Conservation (phyloP, 2,797 vertebrate species). For the Eulemur coronatus region DNA sequence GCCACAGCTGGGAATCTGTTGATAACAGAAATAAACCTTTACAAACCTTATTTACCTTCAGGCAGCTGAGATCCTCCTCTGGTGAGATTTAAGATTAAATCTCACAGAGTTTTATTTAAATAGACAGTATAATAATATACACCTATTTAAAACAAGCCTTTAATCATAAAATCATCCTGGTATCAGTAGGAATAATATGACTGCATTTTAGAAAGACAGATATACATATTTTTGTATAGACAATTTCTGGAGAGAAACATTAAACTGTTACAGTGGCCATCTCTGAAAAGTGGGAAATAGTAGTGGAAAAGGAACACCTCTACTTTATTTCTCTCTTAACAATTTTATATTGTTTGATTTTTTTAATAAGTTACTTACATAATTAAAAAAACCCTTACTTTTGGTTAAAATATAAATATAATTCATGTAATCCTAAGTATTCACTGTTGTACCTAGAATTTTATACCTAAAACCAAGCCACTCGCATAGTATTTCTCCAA, state of each 20-base stretch:
- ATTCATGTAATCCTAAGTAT: slow-evolving; percentile 10
- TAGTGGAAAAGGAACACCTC: neutral
- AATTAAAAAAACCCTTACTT: neutral
- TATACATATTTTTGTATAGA: neutral
- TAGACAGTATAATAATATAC: neutral
- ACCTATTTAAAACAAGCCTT: slow-evolving; percentile 39
- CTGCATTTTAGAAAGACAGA: neutral
- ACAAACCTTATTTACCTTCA: slow-evolving; percentile 31
- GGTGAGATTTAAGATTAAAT: slow-evolving; percentile 29
- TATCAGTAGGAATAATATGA: neutral
- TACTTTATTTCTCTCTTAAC: neutral
- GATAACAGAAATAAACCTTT: slow-evolving; percentile 35
- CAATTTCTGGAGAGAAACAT: neutral
- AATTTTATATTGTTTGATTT: neutral
- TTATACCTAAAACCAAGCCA: neutral
- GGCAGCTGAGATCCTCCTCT: slow-evolving; percentile 14
- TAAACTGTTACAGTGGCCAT: neutral
- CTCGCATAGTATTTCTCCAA: neutral
- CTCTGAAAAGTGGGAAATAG: neutral
- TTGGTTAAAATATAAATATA: slow-evolving; percentile 13
- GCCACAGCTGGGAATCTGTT: neutral
- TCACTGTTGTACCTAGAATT: slow-evolving; percentile 1
- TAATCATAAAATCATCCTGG: slow-evolving; percentile 32
- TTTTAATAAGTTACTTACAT: neutral
- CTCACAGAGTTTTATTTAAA: slow-evolving; percentile 41